These are phyloP conservation scores for Melanargia galathea DNA, from an alignment of 2,888 invertebrate genomes.

Conservation along the genomic window DNA sequence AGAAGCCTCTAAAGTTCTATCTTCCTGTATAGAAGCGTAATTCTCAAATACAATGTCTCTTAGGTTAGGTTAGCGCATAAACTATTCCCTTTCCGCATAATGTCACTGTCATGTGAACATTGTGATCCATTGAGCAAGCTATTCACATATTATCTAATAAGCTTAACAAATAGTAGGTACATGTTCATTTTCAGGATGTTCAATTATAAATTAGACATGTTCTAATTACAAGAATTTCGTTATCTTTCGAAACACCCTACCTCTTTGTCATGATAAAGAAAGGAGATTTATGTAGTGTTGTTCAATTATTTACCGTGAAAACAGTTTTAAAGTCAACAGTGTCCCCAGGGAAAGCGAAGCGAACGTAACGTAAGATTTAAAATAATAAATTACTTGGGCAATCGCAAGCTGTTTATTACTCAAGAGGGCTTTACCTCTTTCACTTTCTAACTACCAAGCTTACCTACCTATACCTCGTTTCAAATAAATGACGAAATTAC, in stretches of 20 bases:
- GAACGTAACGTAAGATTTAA: constrained; percentile 25
- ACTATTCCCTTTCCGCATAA: background rate
- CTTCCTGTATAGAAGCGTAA: background rate
- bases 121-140: background rate
- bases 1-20: constrained; percentile 4
- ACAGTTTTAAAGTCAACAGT: constrained; percentile 16
- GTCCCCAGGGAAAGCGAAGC: background rate
- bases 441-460: background rate
- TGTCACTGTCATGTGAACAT: background rate
- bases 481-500: too few species aligned
- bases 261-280: constrained; percentile 7
- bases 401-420: constrained; percentile 31
- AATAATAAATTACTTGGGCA: constrained; percentile 30
- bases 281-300: constrained; percentile 12
- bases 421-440: constrained; percentile 20
- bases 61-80: background rate
- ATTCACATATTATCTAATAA: background rate
- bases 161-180: background rate
- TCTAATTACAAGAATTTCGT: background rate
- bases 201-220: background rate
- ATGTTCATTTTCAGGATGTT: background rate
- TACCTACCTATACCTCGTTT: background rate
- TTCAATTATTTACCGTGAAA: constrained; percentile 16
- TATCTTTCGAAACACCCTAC: background rate
- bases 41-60: background rate